Percentiles rank a stretch among this genome's conserved stretches.
These are phyloP conservation scores for Drosophila borborema DNA, from an alignment of 2,888 invertebrate species.

Conservation along the genomic window DNA sequence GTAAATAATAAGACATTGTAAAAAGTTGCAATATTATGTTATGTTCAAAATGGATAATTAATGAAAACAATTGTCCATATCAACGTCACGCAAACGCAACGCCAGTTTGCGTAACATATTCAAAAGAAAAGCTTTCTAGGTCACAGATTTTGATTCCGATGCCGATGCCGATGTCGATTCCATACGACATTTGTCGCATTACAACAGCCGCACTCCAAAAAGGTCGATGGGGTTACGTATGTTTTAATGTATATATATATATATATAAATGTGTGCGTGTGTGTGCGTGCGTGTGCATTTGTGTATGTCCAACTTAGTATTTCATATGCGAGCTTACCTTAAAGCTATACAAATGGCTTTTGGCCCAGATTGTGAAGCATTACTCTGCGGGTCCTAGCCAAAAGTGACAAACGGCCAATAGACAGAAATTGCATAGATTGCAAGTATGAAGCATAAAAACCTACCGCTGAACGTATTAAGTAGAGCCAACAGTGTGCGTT, in stretches of 20 bases:
- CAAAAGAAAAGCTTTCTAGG: conserved; percentile 80
- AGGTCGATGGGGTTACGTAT: conserved; percentile 54
- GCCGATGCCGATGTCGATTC: conserved; percentile 12
- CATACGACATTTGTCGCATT: conserved; percentile 31
- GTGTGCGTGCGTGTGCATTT: not conserved
- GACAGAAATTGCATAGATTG: conserved; percentile 15
- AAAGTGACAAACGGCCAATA: conserved; percentile 58
- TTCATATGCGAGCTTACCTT: conserved; percentile 23
- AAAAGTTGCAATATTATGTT: conserved; percentile 1
- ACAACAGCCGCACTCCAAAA: conserved; percentile 51
- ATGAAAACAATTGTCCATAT: conserved; percentile 59
- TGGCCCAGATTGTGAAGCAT: conserved; percentile 50
- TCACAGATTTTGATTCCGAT: conserved; percentile 46
- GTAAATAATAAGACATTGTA: not conserved
- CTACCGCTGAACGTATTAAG: conserved; percentile 50
- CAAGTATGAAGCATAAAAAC: conserved; percentile 35
- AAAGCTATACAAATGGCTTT: conserved; percentile 45
- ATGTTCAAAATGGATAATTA: conserved; percentile 56
- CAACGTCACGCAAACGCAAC: conserved; percentile 58
- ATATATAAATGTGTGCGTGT: conserved; percentile 5
- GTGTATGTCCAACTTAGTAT: conserved; percentile 5
- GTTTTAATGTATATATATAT: too few relatives aligned
- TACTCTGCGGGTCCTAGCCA: conserved; percentile 66
- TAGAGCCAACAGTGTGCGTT: conserved; percentile 33
- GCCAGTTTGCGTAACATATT: conserved; percentile 60